These are phyloP conservation scores for Leucania comma DNA, from an alignment of 2,888 invertebrate species.

Conservation along the genomic window DNA sequence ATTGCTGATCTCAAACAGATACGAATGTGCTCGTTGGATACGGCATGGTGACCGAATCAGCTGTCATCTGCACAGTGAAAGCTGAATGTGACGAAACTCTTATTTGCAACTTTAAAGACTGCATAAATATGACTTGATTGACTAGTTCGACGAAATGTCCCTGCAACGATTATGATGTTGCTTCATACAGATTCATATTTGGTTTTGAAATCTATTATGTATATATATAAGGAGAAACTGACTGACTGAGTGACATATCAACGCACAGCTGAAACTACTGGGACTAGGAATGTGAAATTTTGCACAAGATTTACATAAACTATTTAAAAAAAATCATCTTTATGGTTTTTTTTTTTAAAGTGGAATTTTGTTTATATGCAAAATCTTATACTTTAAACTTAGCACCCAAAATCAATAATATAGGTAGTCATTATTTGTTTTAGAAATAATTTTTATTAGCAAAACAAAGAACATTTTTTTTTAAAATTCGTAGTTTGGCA, in stretches of 20 bases:
- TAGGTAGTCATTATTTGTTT: no score
- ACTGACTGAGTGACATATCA: no score
- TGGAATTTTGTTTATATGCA: no score
- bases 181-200: neutral
- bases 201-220: neutral
- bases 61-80: constrained; percentile 50
- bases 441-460: neutral
- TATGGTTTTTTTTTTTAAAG: no score
- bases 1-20: constrained; percentile 80
- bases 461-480: neutral
- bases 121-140: constrained; percentile 21
- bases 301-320: no score
- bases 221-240: no score
- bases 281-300: no score
- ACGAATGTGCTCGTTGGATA: constrained; percentile 74
- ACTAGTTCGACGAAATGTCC: constrained; percentile 15
- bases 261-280: no score
- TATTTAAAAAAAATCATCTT: no score
- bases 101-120: constrained; percentile 5
- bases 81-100: constrained; percentile 42
- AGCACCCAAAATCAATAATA: no score
- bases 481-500: neutral
- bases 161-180: constrained; percentile 4
- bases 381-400: no score
- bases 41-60: constrained; percentile 63